Evolutionary conservation across 2,113 vertebrate genomes (phyloP).

Genomic region (Edolisoma coerulescens): DNA sequence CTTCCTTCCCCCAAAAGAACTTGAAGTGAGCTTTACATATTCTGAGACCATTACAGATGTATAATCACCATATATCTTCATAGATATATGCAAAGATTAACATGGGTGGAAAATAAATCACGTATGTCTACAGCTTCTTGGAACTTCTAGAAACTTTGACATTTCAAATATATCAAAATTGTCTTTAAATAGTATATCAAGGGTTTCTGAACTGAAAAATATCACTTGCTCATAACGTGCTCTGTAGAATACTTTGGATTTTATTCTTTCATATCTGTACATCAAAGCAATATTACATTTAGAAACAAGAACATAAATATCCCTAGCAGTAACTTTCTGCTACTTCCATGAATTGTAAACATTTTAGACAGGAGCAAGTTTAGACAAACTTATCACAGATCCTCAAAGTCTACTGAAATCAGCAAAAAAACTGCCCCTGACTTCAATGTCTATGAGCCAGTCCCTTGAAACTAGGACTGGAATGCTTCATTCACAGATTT

Average conservation of each 20-base stretch:
- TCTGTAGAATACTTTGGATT: background rate
- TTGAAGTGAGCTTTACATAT: background rate
- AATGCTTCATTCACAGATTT: background rate
- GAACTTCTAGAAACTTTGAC: background rate
- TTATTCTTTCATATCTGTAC: background rate
- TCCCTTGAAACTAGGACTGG: background rate
- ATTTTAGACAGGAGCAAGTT: background rate
- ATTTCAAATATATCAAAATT: background rate
- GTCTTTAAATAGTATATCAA: background rate
- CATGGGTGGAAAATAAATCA: background rate
- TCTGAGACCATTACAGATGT: background rate
- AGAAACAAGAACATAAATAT: background rate
- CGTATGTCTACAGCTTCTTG: background rate
- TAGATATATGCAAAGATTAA: background rate
- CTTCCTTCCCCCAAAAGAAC: background rate
- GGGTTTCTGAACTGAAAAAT: background rate
- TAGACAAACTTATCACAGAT: background rate
- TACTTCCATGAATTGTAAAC: background rate
- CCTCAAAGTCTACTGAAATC: background rate
- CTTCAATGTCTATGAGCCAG: background rate
- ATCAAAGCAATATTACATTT: background rate
- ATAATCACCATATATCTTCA: background rate
- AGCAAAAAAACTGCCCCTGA: background rate
- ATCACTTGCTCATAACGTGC: background rate
- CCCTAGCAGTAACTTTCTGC: background rate